Percentiles rank a stretch among this genome's conserved stretches.
Evolutionary conservation across 2,113 vertebrate genomes (phyloP).

Genomic region (Perognathus longimembris): DNA sequence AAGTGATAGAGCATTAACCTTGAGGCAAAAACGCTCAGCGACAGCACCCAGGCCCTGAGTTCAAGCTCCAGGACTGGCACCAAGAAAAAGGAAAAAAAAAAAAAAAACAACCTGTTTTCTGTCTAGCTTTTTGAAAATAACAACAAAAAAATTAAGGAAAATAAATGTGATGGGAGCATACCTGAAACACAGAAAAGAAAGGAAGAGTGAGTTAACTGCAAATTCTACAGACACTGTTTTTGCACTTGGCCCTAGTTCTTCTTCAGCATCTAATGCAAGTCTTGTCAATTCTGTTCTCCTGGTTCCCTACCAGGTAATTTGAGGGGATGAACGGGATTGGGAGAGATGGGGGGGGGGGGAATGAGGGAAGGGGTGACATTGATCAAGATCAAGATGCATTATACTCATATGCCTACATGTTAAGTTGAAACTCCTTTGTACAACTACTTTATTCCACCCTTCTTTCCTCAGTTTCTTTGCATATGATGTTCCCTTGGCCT

Average conservation of each 20-base stretch:
- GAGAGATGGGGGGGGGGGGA: too few species aligned
- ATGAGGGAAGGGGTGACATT: too few species aligned
- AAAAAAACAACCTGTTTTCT: too few species aligned
- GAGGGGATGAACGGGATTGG: too few species aligned
- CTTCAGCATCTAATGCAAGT: background rate
- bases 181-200: background rate
- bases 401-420: too few species aligned
- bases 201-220: background rate
- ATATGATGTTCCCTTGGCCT: background rate
- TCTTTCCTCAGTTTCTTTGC: too few species aligned
- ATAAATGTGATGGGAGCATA: background rate
- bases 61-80: too few species aligned
- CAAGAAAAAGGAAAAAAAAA: too few species aligned
- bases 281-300: background rate
- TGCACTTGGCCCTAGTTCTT: background rate
- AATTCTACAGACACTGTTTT: background rate
- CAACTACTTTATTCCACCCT: background rate
- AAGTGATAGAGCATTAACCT: too few species aligned
- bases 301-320: background rate
- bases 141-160: background rate
- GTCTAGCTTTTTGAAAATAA: conserved; percentile 5
- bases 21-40: too few species aligned
- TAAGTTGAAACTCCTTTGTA: background rate
- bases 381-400: too few species aligned
- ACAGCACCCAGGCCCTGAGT: too few species aligned